Conservation (phyloP, 2,797 vertebrate species). For the Propithecus perrieri region DNA sequence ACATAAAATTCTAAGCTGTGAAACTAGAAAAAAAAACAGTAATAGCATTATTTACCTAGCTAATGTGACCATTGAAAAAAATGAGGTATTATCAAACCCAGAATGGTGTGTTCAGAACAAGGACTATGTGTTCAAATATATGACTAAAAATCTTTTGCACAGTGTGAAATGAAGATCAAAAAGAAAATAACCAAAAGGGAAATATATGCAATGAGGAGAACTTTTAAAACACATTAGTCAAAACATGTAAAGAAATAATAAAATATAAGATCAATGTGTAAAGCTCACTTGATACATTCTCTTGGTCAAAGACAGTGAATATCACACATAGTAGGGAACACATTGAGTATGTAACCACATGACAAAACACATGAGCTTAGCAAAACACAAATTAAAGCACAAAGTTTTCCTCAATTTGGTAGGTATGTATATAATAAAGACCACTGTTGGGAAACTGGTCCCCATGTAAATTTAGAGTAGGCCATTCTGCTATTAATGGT, state of each 20-base stretch:
- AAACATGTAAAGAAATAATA: constrained; percentile 10
- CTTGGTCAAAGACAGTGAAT: not conserved
- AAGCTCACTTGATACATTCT: not conserved
- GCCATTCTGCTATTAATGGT: no score
- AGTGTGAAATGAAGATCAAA: constrained; percentile 11
- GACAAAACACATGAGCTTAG: not conserved
- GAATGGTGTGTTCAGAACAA: not conserved
- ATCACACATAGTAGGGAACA: not conserved
- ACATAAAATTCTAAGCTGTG: not conserved
- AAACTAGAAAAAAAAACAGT: not conserved
- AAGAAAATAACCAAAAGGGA: not conserved
- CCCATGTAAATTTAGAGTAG: not conserved
- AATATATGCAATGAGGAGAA: not conserved
- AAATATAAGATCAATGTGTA: not conserved
- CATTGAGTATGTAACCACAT: not conserved
- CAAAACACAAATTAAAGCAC: constrained; percentile 8
- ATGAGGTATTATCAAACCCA: not conserved
- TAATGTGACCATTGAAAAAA: not conserved
- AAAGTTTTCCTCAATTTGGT: not conserved
- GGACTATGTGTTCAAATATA: constrained; percentile 13
- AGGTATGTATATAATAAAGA: not conserved
- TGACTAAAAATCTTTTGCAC: not conserved
- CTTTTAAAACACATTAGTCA: not conserved
- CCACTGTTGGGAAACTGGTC: not conserved
- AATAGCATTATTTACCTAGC: not conserved